Evolutionary conservation across 2,888 invertebrate species (phyloP).

Genomic region (Nomada hirtipes): DNA sequence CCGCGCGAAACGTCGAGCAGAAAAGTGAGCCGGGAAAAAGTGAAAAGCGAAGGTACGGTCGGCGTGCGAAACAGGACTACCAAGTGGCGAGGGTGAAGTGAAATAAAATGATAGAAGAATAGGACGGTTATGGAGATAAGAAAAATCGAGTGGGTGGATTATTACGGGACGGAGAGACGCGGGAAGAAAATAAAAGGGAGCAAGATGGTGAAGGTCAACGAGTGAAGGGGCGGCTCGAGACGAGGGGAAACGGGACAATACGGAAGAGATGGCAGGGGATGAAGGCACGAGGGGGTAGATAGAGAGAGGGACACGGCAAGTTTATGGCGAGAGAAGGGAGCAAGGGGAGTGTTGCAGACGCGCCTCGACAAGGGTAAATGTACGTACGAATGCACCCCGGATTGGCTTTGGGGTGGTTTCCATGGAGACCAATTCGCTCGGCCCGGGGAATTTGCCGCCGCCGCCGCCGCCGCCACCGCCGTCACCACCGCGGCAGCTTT

Average conservation of each 20-base stretch:
- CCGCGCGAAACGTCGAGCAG: neutral
- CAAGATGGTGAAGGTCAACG: constrained; percentile 24
- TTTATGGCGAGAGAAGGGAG: constrained; percentile 49
- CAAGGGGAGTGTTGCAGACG: constrained; percentile 66
- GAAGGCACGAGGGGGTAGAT: constrained; percentile 5
- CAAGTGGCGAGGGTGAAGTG: constrained; percentile 5
- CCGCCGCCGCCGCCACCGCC: constrained; percentile 47
- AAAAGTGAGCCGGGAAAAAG: constrained; percentile 8
- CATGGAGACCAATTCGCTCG: constrained; percentile 78
- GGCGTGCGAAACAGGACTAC: neutral
- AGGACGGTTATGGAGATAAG: constrained; percentile 10
- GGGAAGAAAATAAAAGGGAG: constrained; percentile 3
- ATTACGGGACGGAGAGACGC: neutral
- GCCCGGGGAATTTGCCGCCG: constrained; percentile 78
- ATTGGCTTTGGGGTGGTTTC: constrained; percentile 80
- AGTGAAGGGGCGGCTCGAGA: constrained; percentile 24
- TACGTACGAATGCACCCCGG: constrained; percentile 81
- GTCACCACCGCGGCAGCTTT: constrained; percentile 28
- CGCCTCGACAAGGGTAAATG: constrained; percentile 78
- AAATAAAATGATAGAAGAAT: neutral
- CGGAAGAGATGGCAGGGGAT: constrained; percentile 2
- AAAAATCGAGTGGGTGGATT: constrained; percentile 23
- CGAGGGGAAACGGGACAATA: constrained; percentile 26
- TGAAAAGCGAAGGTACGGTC: constrained; percentile 3
- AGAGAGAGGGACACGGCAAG: constrained; percentile 38